Evolutionary conservation across 1,140 invertebrate species (phyloP), one percentile per base, ranked within the genome.

Genomic region (Apis dorsata): DNA sequence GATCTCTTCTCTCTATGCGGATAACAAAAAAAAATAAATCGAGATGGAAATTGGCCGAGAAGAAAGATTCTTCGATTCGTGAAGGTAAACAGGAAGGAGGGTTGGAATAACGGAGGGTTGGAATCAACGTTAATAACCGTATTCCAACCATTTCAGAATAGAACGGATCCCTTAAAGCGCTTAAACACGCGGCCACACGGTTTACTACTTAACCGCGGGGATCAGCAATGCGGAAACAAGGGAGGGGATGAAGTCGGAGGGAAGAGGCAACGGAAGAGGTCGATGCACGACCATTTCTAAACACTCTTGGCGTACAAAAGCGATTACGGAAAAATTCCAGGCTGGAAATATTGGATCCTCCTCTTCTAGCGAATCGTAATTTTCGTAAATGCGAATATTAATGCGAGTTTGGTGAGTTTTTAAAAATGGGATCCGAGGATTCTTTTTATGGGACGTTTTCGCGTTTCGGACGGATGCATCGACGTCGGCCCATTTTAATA

Each of bases 151-250:
- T 78, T 44, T 78, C 76, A n/a, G 28, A 57, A 55, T 17, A 24
- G 51, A 53, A 19, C 53, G 76, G 62, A 78, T 65, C 53, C 34
- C 70, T 79, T 70, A 60, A 70, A 79, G 44, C 44, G 44, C 21
- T 79, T 59, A 51, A 70, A 79, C 55, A 57, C 66, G 21, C 34
- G 66, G 28, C 53, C 53, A 51, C 53, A 28, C n/a, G 53, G 55
- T 79, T 79, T 70, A 60, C 44, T 79, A 55, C 44, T 79, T 70
- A 68, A 79, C 77, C 66, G 34, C 66, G 44, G 34, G 34, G 53
- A 70, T 79, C 66, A 60, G 53, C 55, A 49, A 60, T 70, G 65
- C 44, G 9, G 65, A 69, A 79, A 77, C 49, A 55, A 34, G 28
- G 2, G 13, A n/a, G 12, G n/a, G n/a, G 8, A 15, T 65, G 17